Percentiles rank a stretch among this genome's conserved stretches.
phyloP scores from a whole-genome alignment of 2,797 vertebrate genomes.

The Lutjanus campechanus region DNA sequence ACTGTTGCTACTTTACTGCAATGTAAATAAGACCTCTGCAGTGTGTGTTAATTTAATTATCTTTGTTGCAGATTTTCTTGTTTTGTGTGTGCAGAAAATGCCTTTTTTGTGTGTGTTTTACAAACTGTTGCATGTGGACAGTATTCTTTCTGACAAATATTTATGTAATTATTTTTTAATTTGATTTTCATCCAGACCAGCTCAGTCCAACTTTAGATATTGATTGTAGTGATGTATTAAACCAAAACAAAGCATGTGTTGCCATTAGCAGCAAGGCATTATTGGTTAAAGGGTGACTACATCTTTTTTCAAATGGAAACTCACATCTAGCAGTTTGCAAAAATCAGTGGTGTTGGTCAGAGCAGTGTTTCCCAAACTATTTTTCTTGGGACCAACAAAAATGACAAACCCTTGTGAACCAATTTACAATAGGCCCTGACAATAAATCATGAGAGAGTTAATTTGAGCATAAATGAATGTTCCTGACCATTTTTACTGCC shows the following conservation, averaged over 20 bases:
- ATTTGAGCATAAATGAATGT: too few relatives aligned
- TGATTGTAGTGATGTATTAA: neutral
- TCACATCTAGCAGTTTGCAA: too few relatives aligned
- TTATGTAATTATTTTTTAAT: too few relatives aligned
- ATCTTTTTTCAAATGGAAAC: too few relatives aligned
- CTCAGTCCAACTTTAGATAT: neutral
- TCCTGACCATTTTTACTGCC: too few relatives aligned
- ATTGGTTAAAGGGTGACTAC: neutral
- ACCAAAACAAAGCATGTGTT: neutral
- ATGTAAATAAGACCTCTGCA: conserved; percentile 55
- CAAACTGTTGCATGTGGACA: neutral
- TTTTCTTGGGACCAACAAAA: too few relatives aligned
- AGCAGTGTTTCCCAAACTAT: too few relatives aligned
- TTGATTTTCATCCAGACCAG: neutral
- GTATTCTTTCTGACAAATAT: neutral
- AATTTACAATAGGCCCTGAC: too few relatives aligned
- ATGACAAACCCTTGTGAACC: too few relatives aligned
- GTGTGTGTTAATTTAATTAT: conserved; percentile 43
- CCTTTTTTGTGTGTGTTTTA: neutral
- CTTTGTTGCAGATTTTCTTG: neutral
- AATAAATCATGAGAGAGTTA: too few relatives aligned
- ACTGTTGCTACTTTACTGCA: conserved; percentile 28
- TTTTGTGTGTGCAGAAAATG: neutral
- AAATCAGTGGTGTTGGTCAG: too few relatives aligned
- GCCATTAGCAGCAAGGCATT: neutral